Evolutionary conservation across 2,113 vertebrate species (phyloP), one percentile per base, ranked within the genome.

Genomic region (Tragelaphus scriptus): DNA sequence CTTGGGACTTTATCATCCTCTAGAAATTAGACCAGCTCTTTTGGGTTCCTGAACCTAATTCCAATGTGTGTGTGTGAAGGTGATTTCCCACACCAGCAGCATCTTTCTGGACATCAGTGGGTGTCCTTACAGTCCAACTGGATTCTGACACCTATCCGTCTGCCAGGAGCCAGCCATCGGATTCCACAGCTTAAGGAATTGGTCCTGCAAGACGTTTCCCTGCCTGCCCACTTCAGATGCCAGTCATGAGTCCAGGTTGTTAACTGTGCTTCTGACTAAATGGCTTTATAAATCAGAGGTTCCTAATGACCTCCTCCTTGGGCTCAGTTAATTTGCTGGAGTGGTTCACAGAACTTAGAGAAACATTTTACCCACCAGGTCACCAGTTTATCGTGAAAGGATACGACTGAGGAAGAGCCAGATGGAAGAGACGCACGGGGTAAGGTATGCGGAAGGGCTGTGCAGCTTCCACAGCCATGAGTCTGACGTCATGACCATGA

Each of bases 401-500:
- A 26, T 8, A 7, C 1, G 25, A 44, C 21, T 49, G 47, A 79
- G 81, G 21, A 77, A 55, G 5, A 79, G 11, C 28, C 77, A 30
- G 7, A 23, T 55, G 21, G 81, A 86, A 79, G 56, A 86, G 81
- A n/a, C 19, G 7, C 15, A n/a, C 4, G 16, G 51, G 30, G 47
- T 21, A 19, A 91, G 7, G 16, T 30, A 44, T 12, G n/a, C 2
- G 59, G 23, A 47, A 56, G 58, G 13, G 40, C 59, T 4, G 5
- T 26, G 12, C 16, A 28, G 15, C 16, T 63, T 51, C 56, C 25
- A 17, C 0, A 2, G 30, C 19, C 80, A 14, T 15, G 80, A 28
- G 16, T 6, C 68, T 23, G 68, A 40, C 0, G 5, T 12, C 12
- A 0, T 13, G 11, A 40, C 19, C 19, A 2, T 16, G 23, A 77